Conservation (phyloP, 2,888 invertebrate species). For the Gymnoscelis rufifasciata region DNA sequence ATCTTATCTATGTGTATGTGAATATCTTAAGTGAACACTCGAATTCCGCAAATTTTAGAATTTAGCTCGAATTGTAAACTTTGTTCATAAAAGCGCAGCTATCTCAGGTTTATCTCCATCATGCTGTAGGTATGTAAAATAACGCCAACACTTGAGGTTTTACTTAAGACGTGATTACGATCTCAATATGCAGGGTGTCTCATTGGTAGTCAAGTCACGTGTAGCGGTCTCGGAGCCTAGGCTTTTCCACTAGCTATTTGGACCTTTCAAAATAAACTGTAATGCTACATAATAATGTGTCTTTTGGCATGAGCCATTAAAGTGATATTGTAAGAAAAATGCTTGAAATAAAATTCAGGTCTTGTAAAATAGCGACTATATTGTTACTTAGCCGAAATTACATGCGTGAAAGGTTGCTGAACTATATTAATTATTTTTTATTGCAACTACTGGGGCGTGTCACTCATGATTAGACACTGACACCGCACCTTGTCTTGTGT, state of each 20-base stretch:
- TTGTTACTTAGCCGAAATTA: not conserved
- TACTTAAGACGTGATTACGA: slow-evolving; percentile 40
- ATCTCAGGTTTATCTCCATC: slow-evolving; percentile 12
- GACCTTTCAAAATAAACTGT: not conserved
- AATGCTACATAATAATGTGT: not conserved
- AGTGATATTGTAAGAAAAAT: too few species aligned
- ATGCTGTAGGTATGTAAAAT: slow-evolving; percentile 12
- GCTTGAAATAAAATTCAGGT: not conserved
- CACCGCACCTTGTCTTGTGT: not conserved
- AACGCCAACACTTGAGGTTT: slow-evolving; percentile 18
- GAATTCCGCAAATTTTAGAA: slow-evolving; percentile 7
- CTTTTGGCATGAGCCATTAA: too few species aligned
- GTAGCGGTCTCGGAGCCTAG: slow-evolving; percentile 40
- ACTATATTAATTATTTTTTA: too few species aligned
- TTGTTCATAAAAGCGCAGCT: slow-evolving; percentile 7
- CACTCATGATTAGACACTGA: too few species aligned
- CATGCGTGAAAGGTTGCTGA: too few species aligned
- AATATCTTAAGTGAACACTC: too few species aligned
- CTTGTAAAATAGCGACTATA: not conserved
- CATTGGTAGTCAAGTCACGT: slow-evolving; percentile 58
- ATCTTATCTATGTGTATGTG: too few species aligned
- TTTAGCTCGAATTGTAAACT: slow-evolving; percentile 12
- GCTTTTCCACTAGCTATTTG: not conserved
- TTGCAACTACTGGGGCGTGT: not conserved
- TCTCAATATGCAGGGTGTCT: slow-evolving; percentile 49